Evolutionary conservation across 1,140 invertebrate species (phyloP), one percentile per base, ranked within the genome.

Genomic region (Nylanderia fulva): DNA sequence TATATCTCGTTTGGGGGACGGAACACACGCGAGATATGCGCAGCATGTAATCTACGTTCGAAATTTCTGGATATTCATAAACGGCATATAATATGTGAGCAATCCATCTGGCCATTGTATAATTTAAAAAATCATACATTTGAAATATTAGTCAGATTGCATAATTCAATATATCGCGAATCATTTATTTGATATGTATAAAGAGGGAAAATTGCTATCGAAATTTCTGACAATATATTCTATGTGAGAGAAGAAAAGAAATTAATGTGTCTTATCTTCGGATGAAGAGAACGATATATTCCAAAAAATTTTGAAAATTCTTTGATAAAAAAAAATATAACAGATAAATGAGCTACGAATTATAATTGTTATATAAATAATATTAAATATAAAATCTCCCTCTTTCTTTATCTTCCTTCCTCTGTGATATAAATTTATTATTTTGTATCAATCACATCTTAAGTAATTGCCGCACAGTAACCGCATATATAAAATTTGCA

Each of bases 21-120:
- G 18, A 58, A 71, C 39, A 68, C 33, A 68, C 52, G 61, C 75
- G 15, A n/a, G 45, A 15, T n/a, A 24, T 74, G 52, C 29, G 18
- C 18, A 15, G 56, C 7, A 21, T 13, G 61, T 79, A 79, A 79
- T 68, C 63, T 68, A 68, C 63, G 39, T 33, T 6, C 48, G 13
- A 82, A 58, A 82, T 58, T 71, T 72, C 13, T 29, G 77, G 27
- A 72, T 52, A 58, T 82, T 82, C 39, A 72, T 71, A 82, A 82
- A 82, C 66, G 66, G 77, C 52, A 82, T 82, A 45, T 71, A 27
- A 58, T 72, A 71, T 45, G 54, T 58, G 36, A 9, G 18, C 11
- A 58, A 82, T 82, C 24, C 13, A 71, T 72, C 52, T 66, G 29
- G 63, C 9, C 56, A 42, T 68, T 18, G 63, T 52, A 24, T 54